These are phyloP conservation scores for Helostoma temminkii DNA, from an alignment of 2,797 vertebrate species.

Conservation along the genomic window DNA sequence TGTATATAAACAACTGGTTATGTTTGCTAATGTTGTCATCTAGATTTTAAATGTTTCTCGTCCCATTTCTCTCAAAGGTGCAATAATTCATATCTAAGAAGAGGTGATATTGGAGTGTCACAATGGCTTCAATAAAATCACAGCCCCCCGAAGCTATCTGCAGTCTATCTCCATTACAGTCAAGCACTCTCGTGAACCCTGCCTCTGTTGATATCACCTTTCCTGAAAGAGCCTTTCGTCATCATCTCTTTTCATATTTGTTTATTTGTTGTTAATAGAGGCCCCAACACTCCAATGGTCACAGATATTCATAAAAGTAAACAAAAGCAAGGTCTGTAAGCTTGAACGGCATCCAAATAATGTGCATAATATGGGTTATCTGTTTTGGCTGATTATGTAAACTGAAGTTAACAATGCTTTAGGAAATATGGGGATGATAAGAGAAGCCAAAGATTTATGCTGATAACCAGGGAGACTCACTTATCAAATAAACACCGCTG, in stretches of 20 bases:
- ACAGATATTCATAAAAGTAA: conserved; percentile 48
- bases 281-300: conserved; percentile 24
- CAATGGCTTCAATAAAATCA: conserved; percentile 82
- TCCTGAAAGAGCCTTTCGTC: conserved; percentile 73
- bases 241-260: conserved; percentile 70
- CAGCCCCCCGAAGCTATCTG: conserved; percentile 82
- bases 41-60: conserved; percentile 61
- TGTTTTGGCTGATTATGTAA: conserved; percentile 16
- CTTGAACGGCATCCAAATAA: conserved; percentile 28
- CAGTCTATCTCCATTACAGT: conserved; percentile 84
- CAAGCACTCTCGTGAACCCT: conserved; percentile 76
- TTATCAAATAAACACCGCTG: conserved; percentile 43
- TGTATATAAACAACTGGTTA: conserved; percentile 38
- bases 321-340: conserved; percentile 14
- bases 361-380: conserved; percentile 12
- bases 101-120: conserved; percentile 77
- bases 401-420: conserved; percentile 21
- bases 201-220: conserved; percentile 75
- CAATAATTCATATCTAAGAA: conserved; percentile 78
- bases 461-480: conserved; percentile 21
- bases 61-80: conserved; percentile 59
- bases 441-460: conserved; percentile 26
- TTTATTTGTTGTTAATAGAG: conserved; percentile 65
- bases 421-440: conserved; percentile 30
- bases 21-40: conserved; percentile 49